Percentiles rank a stretch among this genome's conserved stretches.
Evolutionary conservation across 2,113 vertebrate genomes (phyloP).

Genomic region (Cyanistes caeruleus): DNA sequence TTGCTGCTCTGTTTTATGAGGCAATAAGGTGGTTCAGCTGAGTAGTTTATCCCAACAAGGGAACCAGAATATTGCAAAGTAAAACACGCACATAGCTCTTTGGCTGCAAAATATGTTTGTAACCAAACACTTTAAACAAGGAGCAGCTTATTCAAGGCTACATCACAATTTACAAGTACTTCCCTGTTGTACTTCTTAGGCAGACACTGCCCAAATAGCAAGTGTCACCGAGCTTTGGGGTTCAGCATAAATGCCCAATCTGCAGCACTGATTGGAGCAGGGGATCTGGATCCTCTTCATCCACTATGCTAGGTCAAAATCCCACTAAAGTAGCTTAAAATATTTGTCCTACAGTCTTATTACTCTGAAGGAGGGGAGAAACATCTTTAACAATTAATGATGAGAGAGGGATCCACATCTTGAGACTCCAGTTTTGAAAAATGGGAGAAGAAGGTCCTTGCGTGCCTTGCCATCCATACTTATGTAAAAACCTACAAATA

Average conservation of each 20-base stretch:
- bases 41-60: slow-evolving; percentile 60
- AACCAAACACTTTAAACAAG: slow-evolving; percentile 57
- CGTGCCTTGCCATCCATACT: neutral
- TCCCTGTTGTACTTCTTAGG: neutral
- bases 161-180: neutral
- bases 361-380: neutral
- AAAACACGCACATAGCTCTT: slow-evolving; percentile 56
- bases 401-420: neutral
- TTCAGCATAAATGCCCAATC: neutral
- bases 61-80: slow-evolving; percentile 57
- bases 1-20: slow-evolving; percentile 70
- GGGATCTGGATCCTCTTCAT: neutral
- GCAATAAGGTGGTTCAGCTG: slow-evolving; percentile 60
- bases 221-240: neutral
- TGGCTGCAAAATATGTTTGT: slow-evolving; percentile 50
- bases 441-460: neutral
- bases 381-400: neutral
- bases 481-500: neutral
- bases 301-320: neutral
- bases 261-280: neutral
- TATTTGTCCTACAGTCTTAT: neutral
- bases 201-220: neutral
- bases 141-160: slow-evolving; percentile 47
- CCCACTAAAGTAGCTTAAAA: neutral
- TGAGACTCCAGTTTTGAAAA: neutral